phyloP scores from a whole-genome alignment of 2,797 vertebrate species.

The Hydrocynus forskahlii region DNA sequence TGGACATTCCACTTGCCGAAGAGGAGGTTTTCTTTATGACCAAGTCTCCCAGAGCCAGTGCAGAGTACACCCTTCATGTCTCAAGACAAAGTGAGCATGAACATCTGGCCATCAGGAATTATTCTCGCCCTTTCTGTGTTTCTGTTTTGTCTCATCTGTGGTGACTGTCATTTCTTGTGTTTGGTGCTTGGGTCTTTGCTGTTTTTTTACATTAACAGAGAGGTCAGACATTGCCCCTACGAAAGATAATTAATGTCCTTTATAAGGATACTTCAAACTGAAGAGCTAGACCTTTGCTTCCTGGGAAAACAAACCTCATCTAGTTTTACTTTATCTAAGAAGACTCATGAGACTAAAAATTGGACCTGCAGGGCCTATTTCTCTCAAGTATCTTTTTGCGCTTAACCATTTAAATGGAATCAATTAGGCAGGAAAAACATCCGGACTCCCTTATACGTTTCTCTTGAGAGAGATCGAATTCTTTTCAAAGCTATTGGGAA shows the following conservation, averaged over 20 bases:
- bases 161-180: not conserved
- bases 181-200: not conserved
- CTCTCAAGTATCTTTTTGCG: too few relatives aligned
- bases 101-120: not conserved
- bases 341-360: not conserved
- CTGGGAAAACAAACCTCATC: not conserved
- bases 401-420: not conserved
- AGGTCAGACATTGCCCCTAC: not conserved
- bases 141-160: not conserved
- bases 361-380: not conserved
- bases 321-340: not conserved
- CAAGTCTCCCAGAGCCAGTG: conserved; percentile 54
- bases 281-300: not conserved
- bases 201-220: not conserved
- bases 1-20: conserved; percentile 60
- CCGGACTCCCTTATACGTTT: not conserved
- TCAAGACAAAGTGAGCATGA: conserved; percentile 59
- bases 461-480: not conserved
- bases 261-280: not conserved
- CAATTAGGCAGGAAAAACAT: not conserved
- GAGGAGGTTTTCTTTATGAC: conserved; percentile 62
- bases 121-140: not conserved
- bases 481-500: not conserved
- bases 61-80: conserved; percentile 57
- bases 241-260: not conserved